phyloP scores from a whole-genome alignment of 1,140 invertebrate genomes.

The Bombus turneri region DNA sequence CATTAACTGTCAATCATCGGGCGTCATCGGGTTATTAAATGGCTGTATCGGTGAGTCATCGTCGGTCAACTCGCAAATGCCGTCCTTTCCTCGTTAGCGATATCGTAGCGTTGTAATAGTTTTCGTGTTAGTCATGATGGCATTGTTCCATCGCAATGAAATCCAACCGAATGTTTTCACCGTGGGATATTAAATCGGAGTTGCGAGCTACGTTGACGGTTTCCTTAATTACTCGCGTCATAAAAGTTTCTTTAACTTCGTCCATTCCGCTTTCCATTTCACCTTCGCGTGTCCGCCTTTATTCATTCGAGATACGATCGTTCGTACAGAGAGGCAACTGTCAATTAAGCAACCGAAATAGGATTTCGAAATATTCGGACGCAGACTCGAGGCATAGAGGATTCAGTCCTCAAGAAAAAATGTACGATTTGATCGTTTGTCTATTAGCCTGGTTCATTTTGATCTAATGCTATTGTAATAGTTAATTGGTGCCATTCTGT shows the following conservation, averaged over 20 bases:
- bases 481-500: neutral
- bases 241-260: neutral
- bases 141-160: neutral
- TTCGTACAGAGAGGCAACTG: neutral
- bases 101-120: neutral
- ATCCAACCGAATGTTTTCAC: neutral
- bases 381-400: neutral
- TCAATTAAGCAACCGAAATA: neutral
- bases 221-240: conserved; percentile 3
- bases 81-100: conserved; percentile 36
- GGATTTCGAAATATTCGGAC: neutral
- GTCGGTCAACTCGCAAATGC: conserved; percentile 5
- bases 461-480: neutral
- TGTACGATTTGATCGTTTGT: no score
- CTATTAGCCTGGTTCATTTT: neutral
- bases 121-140: neutral
- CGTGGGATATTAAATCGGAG: no score
- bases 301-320: no score
- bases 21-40: conserved; percentile 56
- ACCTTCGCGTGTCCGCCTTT: neutral
- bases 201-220: neutral
- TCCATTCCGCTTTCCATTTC: neutral
- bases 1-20: conserved; percentile 59
- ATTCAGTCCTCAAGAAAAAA: neutral
- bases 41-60: conserved; percentile 56